Evolutionary conservation across 2,797 vertebrate species (phyloP), one percentile per base, ranked within the genome.

Genomic region (Ctenosaura bakeri): DNA sequence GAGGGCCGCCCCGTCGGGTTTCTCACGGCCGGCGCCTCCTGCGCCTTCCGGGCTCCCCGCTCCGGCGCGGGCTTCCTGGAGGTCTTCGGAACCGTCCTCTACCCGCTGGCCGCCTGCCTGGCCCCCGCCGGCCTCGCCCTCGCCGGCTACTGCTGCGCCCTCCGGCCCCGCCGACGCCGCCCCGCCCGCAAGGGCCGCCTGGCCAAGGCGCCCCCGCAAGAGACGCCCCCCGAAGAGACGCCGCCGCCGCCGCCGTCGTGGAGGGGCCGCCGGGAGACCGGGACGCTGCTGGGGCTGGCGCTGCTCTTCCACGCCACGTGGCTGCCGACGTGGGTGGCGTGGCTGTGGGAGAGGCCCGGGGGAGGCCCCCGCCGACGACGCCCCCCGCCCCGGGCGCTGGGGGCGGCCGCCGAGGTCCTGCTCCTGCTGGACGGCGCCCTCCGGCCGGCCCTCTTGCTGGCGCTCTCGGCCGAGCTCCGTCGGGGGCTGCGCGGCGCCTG

Each of bases 301-400:
- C 94, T 96, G 32, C 95, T 97, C 0, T 96, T 97, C 3, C 96
- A 97, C 10, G 96, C 98, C 90, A 95, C 97, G 96, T 95, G 97
- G 92, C 95, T 98, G 14, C 98, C 98, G 0, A 97, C 97, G 77
- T 98, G 98, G 98, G 97, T 95, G 0, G 94, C 96, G 0, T 98
- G 98, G 97, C 96, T 97, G 32, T 98, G 98, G 98, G 93, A 96
- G 62, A 64, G 97, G 24, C 97, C 92, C 91, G 91, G 90, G 80
- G 78, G 77, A 6, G 3, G 10, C 32, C 20, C 22, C 50, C 32
- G 42, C n/a, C 26, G 66, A 4, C 6, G 66, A 4, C 91, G 20
- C 97, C 98, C 1, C 97, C 98, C 0, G 94, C 92, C 1, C 29
- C 98, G 83, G 29, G 96, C 73, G 94, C 97, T 92, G 20, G 20